phyloP scores from a whole-genome alignment of 2,888 invertebrate species.

The Euphydryas editha region DNA sequence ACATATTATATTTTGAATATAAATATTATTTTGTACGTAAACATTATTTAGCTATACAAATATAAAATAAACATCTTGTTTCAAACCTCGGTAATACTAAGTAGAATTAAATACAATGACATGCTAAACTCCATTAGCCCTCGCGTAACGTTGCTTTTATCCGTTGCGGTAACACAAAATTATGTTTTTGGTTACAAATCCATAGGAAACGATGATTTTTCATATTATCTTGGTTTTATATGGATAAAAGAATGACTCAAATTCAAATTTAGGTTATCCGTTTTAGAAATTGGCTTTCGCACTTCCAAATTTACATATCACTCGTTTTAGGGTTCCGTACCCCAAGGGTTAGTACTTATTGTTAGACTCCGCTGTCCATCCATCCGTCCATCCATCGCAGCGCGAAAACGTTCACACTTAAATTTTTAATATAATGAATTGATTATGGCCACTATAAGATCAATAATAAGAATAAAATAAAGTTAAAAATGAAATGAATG shows the following conservation, averaged over 20 bases:
- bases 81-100: constrained; percentile 5
- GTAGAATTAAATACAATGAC: constrained; percentile 11
- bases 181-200: constrained; percentile 1
- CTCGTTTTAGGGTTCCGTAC: not conserved
- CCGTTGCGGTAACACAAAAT: constrained; percentile 3
- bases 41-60: not conserved
- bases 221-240: not conserved
- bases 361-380: no score
- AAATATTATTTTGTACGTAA: no score
- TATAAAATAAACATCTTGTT: not conserved
- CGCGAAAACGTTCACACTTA: no score
- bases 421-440: no score
- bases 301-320: not conserved
- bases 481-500: no score
- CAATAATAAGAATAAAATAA: no score
- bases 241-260: not conserved
- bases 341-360: no score
- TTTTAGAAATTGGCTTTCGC: constrained; percentile 1
- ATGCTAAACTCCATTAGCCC: constrained; percentile 12
- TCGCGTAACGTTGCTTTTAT: constrained; percentile 8
- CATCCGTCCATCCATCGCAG: no score
- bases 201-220: constrained; percentile 10
- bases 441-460: no score
- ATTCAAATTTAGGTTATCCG: not conserved
- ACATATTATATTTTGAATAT: no score